Evolutionary conservation across 1,140 invertebrate genomes (phyloP).

Genomic region (Thaumatotibia leucotreta): DNA sequence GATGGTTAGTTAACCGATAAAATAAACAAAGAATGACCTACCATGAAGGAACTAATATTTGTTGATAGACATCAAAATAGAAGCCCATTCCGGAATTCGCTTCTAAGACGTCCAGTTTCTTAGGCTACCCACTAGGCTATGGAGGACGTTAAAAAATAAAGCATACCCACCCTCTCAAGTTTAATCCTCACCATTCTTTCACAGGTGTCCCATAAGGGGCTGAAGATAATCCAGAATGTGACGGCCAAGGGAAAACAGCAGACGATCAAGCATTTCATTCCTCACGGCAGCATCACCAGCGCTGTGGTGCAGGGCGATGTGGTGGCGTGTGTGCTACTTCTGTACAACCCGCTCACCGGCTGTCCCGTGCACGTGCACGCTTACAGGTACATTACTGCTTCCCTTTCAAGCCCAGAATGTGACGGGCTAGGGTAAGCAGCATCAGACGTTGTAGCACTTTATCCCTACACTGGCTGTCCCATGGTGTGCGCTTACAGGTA

Average conservation of each 20-base stretch:
- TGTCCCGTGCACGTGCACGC: constrained; percentile 94
- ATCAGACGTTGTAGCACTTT: too few species aligned
- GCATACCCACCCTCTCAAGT: background rate
- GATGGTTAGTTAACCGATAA: too few species aligned
- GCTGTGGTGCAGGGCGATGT: constrained; percentile 92
- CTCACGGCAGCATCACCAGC: constrained; percentile 94
- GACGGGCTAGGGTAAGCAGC: too few species aligned
- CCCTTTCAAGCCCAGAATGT: background rate
- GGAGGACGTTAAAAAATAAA: too few species aligned
- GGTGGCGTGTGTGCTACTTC: constrained; percentile 91
- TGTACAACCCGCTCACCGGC: constrained; percentile 94
- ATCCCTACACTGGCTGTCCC: too few species aligned
- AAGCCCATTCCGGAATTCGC: too few species aligned
- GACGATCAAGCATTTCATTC: constrained; percentile 95
- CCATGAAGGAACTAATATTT: background rate
- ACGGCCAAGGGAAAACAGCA: constrained; percentile 78
- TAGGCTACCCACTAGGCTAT: too few species aligned
- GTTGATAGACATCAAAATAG: background rate
- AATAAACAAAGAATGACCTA: too few species aligned
- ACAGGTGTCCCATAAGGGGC: constrained; percentile 93
- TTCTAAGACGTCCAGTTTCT: too few species aligned
- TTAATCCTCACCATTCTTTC: constrained; percentile 54
- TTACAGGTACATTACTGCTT: constrained; percentile 79
- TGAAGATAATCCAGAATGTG: constrained; percentile 94
- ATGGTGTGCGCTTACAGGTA: too few species aligned